Conservation (phyloP, 1,140 invertebrate species). For the Diorhabda carinulata region DNA sequence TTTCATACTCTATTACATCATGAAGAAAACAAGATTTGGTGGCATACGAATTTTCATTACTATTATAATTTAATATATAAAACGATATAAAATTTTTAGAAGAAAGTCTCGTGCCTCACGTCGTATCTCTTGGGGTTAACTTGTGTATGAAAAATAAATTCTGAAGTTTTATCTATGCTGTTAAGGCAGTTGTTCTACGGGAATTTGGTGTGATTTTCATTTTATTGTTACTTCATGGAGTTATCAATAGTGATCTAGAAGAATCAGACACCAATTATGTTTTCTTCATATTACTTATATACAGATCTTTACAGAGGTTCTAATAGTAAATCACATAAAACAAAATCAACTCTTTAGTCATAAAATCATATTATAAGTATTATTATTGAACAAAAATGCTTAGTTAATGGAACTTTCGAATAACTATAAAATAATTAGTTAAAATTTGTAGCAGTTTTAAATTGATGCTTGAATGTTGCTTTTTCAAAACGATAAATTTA, state of each 20-base stretch:
- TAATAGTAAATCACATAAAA: no score
- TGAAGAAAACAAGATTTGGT: slow-evolving; percentile 15
- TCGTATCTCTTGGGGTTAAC: slow-evolving; percentile 4
- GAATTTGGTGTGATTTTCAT: not conserved
- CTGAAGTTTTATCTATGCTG: not conserved
- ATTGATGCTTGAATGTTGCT: no score
- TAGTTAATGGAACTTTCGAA: no score
- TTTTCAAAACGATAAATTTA: no score
- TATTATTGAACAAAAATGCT: no score
- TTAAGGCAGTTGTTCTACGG: not conserved
- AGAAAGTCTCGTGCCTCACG: not conserved
- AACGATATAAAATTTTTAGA: not conserved
- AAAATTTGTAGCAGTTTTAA: no score
- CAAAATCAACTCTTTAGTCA: no score
- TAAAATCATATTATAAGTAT: no score
- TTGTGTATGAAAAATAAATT: not conserved
- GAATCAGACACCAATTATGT: no score
- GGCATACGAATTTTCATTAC: slow-evolving; percentile 18
- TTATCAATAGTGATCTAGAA: slow-evolving; percentile 11
- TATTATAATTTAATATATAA: slow-evolving; percentile 4
- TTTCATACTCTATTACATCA: slow-evolving; percentile 17
- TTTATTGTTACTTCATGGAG: not conserved
- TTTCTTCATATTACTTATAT: no score
- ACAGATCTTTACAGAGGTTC: no score
- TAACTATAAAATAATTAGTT: no score